These are phyloP conservation scores for Serilophus lunatus DNA, from an alignment of 2,113 vertebrate species.

Conservation along the genomic window DNA sequence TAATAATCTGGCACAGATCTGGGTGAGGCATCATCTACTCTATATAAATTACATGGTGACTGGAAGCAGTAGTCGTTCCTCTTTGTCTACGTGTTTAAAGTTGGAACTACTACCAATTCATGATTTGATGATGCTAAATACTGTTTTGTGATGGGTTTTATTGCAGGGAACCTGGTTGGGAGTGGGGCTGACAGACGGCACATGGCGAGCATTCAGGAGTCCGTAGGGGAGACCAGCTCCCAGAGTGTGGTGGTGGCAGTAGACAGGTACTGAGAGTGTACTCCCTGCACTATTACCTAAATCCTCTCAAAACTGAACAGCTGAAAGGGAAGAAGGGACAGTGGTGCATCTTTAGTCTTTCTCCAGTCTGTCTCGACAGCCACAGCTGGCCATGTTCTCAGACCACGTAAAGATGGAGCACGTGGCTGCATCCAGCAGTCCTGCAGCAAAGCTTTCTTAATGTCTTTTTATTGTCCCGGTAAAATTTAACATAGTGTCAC, in stretches of 20 bases:
- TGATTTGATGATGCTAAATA: neutral
- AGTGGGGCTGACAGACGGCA: slow-evolving; percentile 90
- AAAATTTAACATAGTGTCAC: neutral
- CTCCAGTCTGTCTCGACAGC: neutral
- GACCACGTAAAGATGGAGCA: neutral
- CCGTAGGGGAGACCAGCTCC: slow-evolving; percentile 95
- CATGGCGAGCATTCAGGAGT: slow-evolving; percentile 95
- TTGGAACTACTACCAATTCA: neutral
- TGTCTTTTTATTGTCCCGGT: neutral
- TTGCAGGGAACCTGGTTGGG: slow-evolving; percentile 79
- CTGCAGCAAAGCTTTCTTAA: neutral
- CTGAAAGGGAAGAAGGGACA: neutral
- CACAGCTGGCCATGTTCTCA: neutral
- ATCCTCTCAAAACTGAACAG: neutral
- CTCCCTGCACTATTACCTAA: neutral
- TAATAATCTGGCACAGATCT: neutral
- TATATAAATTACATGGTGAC: neutral
- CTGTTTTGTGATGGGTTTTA: neutral
- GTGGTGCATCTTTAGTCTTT: neutral
- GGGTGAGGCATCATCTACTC: neutral
- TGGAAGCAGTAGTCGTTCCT: neutral
- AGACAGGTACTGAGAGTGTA: slow-evolving; percentile 80
- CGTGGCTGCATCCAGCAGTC: neutral
- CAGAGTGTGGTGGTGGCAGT: slow-evolving; percentile 98
- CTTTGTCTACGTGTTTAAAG: neutral